These are phyloP conservation scores for Mythimna ferrago DNA, from an alignment of 2,888 invertebrate species.

Conservation along the genomic window DNA sequence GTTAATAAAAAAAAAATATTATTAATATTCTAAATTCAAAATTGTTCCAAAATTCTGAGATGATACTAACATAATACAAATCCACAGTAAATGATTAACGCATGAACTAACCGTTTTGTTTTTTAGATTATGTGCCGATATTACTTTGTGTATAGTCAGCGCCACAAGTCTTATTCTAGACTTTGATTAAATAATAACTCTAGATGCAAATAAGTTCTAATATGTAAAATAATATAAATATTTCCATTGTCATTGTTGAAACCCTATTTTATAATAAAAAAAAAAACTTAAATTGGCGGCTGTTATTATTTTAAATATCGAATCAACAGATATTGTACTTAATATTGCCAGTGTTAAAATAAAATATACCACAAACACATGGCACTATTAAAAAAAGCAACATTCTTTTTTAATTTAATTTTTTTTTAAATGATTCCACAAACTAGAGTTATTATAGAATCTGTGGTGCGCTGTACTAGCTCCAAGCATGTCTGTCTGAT, in stretches of 20 bases:
- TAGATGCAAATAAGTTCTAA: neutral
- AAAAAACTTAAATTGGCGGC: neutral
- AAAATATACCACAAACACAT: too few species aligned
- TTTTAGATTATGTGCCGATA: constrained; percentile 57
- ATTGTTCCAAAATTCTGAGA: constrained; percentile 38
- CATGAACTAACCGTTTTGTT: constrained; percentile 60
- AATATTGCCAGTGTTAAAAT: too few species aligned
- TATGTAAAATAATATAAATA: neutral
- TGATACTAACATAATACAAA: constrained; percentile 49
- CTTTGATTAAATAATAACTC: constrained; percentile 51
- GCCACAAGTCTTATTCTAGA: constrained; percentile 43
- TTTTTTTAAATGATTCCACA: neutral
- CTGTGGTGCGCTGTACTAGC: constrained; percentile 43
- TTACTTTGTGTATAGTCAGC: constrained; percentile 58
- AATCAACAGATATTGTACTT: too few species aligned
- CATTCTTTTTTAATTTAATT: neutral
- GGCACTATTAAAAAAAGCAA: too few species aligned
- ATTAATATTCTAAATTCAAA: constrained; percentile 28
- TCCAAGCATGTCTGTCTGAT: constrained; percentile 71
- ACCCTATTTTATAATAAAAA: too few species aligned
- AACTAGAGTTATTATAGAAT: constrained; percentile 55
- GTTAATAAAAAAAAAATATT: neutral
- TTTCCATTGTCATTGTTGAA: neutral
- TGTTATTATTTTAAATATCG: too few species aligned
- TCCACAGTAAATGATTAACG: constrained; percentile 34